phyloP scores from a whole-genome alignment of 2,797 vertebrate species.

The Gadopsis marmoratus region DNA sequence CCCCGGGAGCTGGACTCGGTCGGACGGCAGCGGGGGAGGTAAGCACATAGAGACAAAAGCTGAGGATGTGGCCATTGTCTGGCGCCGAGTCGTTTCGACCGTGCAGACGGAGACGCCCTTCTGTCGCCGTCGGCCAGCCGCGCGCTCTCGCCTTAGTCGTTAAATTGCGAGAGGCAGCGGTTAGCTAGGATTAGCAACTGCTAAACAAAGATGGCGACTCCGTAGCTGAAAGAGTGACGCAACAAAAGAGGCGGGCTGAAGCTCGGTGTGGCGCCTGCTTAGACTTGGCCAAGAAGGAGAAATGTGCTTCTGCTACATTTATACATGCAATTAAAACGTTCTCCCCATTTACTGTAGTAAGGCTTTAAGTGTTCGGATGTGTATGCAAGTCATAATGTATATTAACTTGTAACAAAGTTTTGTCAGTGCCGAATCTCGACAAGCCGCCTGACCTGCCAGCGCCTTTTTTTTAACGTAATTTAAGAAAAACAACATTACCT shows the following conservation, averaged over 20 bases:
- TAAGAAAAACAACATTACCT: not conserved
- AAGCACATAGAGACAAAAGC: not conserved
- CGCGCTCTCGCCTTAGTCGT: not conserved
- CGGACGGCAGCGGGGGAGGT: conserved; percentile 24
- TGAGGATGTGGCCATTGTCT: fast-evolving
- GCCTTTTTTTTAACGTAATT: not conserved
- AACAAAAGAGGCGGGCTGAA: conserved; percentile 72
- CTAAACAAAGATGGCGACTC: conserved; percentile 81
- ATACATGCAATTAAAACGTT: not conserved
- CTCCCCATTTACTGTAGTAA: fast-evolving
- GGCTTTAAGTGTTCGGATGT: fast-evolving
- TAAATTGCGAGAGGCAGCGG: conserved; percentile 3
- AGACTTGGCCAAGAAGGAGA: not conserved
- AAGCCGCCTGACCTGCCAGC: conserved; percentile 22
- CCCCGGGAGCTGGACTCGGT: not conserved
- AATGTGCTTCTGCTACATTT: not conserved
- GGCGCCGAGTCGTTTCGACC: fast-evolving
- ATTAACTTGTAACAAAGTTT: not conserved
- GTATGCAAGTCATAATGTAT: fast-evolving
- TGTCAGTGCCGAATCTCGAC: not conserved
- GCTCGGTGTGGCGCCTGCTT: conserved; percentile 41
- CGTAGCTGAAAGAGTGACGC: conserved; percentile 68
- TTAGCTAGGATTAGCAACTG: conserved; percentile 59
- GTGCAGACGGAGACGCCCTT: fast-evolving
- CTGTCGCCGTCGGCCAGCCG: fast-evolving